These are phyloP conservation scores for Aleiodes testaceus DNA, from an alignment of 2,888 invertebrate genomes.

Conservation along the genomic window DNA sequence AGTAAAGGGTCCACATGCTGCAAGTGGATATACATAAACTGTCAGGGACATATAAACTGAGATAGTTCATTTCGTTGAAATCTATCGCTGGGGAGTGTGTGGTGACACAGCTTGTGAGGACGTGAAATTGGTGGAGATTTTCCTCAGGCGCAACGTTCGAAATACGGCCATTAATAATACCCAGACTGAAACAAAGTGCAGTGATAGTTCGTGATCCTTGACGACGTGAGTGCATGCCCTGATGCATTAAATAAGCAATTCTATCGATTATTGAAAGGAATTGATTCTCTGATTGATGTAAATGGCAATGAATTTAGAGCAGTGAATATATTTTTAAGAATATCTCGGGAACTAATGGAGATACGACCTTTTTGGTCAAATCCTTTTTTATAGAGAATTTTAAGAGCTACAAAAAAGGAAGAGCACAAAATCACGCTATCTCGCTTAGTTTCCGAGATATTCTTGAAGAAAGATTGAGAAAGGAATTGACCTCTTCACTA, in stretches of 20 bases:
- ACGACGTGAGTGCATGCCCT: too few species aligned
- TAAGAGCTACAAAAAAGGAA: too few species aligned
- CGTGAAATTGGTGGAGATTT: slow-evolving; percentile 54
- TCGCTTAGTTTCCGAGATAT: too few species aligned
- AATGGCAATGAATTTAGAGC: too few species aligned
- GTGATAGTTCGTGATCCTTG: slow-evolving; percentile 38
- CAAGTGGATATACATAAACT: background rate
- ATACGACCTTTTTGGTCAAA: too few species aligned
- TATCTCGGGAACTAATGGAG: too few species aligned
- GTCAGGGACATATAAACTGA: slow-evolving; percentile 6
- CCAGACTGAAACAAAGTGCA: slow-evolving; percentile 32
- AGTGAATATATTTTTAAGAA: too few species aligned
- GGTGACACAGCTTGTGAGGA: slow-evolving; percentile 54
- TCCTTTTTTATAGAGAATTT: too few species aligned
- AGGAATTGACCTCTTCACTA: background rate
- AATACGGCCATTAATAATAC: slow-evolving; percentile 58
- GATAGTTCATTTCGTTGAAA: slow-evolving; percentile 43
- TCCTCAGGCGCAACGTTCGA: slow-evolving; percentile 46
- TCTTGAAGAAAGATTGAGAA: too few species aligned
- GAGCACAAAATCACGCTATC: too few species aligned
- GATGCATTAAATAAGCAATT: background rate
- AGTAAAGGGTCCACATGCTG: slow-evolving; percentile 50
- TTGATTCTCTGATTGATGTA: too few species aligned
- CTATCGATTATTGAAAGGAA: too few species aligned
- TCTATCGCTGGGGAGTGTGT: slow-evolving; percentile 49